phyloP scores from a whole-genome alignment of 2,113 vertebrate genomes.

The Saimiri boliviensis region DNA sequence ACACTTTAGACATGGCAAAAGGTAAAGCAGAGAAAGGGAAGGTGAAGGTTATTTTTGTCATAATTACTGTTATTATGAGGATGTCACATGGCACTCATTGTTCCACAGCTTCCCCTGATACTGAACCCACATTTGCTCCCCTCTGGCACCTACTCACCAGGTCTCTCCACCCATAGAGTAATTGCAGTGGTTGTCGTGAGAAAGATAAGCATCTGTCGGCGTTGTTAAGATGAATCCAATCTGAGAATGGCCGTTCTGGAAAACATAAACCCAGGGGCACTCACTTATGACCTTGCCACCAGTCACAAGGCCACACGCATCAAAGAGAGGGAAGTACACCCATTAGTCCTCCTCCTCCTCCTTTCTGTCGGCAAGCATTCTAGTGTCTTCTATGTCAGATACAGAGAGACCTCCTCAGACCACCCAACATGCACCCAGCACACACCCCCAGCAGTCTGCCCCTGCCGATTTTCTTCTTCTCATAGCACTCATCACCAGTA shows the following conservation, averaged over 20 bases:
- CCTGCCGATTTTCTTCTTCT: no score
- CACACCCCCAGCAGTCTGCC: no score
- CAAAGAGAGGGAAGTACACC: neutral
- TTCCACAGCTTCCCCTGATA: constrained; percentile 33
- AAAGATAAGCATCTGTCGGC: neutral
- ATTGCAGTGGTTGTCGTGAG: neutral
- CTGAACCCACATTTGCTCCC: neutral
- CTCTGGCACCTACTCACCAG: neutral
- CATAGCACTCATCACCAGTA: no score
- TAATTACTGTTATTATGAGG: neutral
- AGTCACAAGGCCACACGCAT: neutral
- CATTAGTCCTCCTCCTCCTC: neutral
- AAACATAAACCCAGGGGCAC: neutral
- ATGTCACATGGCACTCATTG: neutral
- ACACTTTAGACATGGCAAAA: neutral
- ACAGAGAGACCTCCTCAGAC: neutral
- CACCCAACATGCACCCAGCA: no score
- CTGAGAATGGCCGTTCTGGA: neutral
- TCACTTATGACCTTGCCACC: neutral
- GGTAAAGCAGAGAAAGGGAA: neutral
- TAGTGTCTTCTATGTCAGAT: neutral
- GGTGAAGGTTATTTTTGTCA: constrained; percentile 11
- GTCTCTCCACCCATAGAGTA: neutral
- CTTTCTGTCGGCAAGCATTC: neutral
- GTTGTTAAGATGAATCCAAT: neutral